A percentile compares a stretch with the other conserved stretches of the same genome.
phyloP scores from a whole-genome alignment of 2,797 vertebrate genomes.

The Gila robusta region DNA sequence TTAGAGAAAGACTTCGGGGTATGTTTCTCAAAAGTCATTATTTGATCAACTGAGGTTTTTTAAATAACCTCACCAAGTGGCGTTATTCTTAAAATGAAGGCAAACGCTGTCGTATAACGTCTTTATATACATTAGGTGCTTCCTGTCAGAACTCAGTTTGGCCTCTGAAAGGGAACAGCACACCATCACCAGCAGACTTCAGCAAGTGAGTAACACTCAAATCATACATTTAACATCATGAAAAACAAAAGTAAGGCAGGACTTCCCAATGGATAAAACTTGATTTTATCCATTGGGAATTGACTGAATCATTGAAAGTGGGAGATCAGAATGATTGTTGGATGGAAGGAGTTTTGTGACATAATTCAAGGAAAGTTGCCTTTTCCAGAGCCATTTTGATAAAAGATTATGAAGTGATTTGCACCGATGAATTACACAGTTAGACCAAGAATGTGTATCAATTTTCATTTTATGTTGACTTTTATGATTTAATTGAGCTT shows the following conservation, averaged over 20 bases:
- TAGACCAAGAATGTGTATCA: neutral
- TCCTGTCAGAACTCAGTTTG: constrained; percentile 44
- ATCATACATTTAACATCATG: neutral
- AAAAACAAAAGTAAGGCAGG: no score
- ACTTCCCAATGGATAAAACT: neutral
- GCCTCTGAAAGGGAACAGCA: constrained; percentile 38
- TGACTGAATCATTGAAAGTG: neutral
- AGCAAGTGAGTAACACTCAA: constrained; percentile 5
- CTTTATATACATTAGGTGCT: constrained; percentile 16
- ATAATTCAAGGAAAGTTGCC: neutral
- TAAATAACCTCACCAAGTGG: neutral
- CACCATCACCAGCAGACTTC: constrained; percentile 20
- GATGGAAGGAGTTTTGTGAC: neutral
- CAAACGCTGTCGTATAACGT: neutral
- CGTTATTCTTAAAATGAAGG: constrained; percentile 46
- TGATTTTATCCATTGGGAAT: neutral
- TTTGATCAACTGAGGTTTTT: neutral
- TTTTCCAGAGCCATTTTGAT: neutral
- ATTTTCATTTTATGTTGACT: neutral
- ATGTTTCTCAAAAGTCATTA: constrained; percentile 49
- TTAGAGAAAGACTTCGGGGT: constrained; percentile 86
- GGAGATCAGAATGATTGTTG: neutral
- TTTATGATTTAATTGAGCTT: neutral
- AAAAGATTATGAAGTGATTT: neutral
- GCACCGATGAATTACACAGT: neutral